Conservation (phyloP, 2,797 vertebrate genomes). For the Somateria mollissima region DNA sequence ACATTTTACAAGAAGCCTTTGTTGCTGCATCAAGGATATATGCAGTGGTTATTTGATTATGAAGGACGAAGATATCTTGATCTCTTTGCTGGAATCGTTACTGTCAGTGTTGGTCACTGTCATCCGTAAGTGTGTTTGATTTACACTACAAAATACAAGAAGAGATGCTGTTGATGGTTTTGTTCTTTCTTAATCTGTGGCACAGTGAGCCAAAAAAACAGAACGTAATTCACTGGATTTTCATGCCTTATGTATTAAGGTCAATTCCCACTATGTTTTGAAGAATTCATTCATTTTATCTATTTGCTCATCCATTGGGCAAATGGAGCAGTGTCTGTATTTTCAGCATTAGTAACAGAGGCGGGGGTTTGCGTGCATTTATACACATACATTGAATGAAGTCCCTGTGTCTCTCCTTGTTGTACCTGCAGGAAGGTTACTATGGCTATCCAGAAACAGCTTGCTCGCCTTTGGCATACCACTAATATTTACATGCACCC, state of each 20-base stretch:
- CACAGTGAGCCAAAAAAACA: neutral
- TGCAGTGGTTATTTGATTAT: slow-evolving; percentile 95
- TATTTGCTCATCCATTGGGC: neutral
- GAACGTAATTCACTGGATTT: neutral
- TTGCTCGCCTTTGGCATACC: slow-evolving; percentile 89
- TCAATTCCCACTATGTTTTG: neutral
- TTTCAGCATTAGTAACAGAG: neutral
- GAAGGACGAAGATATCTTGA: slow-evolving; percentile 92
- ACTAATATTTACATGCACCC: slow-evolving; percentile 86
- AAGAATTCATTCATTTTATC: neutral
- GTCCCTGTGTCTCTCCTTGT: neutral
- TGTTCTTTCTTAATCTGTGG: neutral
- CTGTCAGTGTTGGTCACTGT: slow-evolving; percentile 93
- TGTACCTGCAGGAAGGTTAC: slow-evolving; percentile 85
- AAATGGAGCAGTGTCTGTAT: neutral
- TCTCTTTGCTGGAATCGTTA: slow-evolving; percentile 92
- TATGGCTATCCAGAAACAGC: slow-evolving; percentile 83
- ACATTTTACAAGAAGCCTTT: slow-evolving; percentile 88
- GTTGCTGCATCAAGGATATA: slow-evolving; percentile 90
- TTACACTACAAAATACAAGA: neutral
- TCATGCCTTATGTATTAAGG: neutral
- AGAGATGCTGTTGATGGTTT: neutral
- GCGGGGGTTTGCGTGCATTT: neutral
- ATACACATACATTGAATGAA: neutral
- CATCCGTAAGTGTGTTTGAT: slow-evolving; percentile 86